These are phyloP conservation scores for Lasiurus cinereus DNA, from an alignment of 2,113 vertebrate genomes.

Conservation along the genomic window DNA sequence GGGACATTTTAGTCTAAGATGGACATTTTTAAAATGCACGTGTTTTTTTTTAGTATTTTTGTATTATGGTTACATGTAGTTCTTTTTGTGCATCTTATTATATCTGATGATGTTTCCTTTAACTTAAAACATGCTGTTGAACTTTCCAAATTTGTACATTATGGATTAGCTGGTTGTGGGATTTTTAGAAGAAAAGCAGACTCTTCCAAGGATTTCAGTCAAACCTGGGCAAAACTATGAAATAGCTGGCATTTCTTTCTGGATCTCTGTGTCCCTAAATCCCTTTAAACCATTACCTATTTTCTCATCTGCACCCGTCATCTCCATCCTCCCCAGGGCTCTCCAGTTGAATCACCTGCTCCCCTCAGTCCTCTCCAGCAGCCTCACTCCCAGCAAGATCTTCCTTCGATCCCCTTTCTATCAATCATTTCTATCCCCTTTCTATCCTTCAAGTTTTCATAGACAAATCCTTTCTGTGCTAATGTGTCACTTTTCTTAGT, in stretches of 20 bases:
- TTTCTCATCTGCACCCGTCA: background rate
- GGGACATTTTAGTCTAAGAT: background rate
- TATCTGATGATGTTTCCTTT: background rate
- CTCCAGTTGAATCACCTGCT: background rate
- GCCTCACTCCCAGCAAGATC: background rate
- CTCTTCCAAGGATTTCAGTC: slow-evolving; percentile 32
- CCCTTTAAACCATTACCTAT: background rate
- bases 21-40: background rate
- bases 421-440: background rate
- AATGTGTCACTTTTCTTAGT: background rate
- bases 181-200: slow-evolving; percentile 58
- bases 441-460: background rate
- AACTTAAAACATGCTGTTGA: slow-evolving; percentile 14
- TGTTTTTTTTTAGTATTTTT: slow-evolving; percentile 24
- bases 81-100: background rate
- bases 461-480: background rate
- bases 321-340: background rate
- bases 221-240: background rate
- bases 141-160: slow-evolving; percentile 66
- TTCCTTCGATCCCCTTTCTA: background rate
- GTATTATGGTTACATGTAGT: background rate
- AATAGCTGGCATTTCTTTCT: background rate
- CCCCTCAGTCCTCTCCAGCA: background rate
- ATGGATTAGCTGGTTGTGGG: slow-evolving; percentile 37
- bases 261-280: background rate